Evolutionary conservation across 2,113 vertebrate species (phyloP), one percentile per base, ranked within the genome.

Genomic region (Phrynosoma platyrhinos): DNA sequence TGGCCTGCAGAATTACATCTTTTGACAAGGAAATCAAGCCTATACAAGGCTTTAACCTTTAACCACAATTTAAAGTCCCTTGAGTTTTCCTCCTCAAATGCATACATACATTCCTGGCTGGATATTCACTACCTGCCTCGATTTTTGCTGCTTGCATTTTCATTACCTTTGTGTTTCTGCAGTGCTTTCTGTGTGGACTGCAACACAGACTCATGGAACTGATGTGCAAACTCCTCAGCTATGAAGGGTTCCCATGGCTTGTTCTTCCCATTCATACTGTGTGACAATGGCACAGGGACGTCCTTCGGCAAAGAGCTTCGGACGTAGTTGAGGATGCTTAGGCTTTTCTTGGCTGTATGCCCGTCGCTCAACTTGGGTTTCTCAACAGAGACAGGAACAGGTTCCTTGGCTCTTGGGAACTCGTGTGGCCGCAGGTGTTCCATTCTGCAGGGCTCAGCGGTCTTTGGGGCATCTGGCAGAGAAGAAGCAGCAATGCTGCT

Each of bases 111-210:
- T 10, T 12, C 30, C 53, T 27, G 20, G 53, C 32, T 40, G 2
- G 1, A 27, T 40, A 7, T 6, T n/a, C 1, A 58, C 13, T 13
- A 13, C 32, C 21, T 23, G 47, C 32, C 86, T 25, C 32, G 1
- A 23, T 21, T 78, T 9, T 18, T 5, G 21, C 13, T 82, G 16
- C 52, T 52, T 36, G 5, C 12, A 1, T 25, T 12, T 10, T 7
- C 2, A 0, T 85, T 94, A 99, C 99, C 98, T 98, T 99, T 99
- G 94, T 99, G 98, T 96, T 99, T 99, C 97, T 99, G 98, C 95
- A 99, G 92, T 2, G 99, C 98, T 93, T 99, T 99, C 97, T 99
- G 99, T 0, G 99, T 99, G 91, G 99, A 99, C 97, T 99, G 99
- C 91, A 99, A 97, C 92, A 99, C 99, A 0, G 99, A 99, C 93